phyloP scores from a whole-genome alignment of 2,888 invertebrate species.

The Drosophila emarginata region DNA sequence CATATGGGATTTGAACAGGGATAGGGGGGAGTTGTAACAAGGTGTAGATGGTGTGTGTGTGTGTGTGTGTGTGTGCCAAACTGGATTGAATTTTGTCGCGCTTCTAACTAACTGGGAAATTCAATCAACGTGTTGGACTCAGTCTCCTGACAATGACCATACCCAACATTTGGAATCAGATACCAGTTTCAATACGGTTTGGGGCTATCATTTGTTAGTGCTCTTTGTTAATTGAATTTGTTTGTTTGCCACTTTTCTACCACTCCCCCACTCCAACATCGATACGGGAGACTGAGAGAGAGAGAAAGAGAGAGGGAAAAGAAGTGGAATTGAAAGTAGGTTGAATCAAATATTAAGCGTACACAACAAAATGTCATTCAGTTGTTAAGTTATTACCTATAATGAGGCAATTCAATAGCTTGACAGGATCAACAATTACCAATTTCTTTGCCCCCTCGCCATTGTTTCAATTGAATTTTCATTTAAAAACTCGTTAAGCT shows the following conservation, averaged over 20 bases:
- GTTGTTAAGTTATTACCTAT: slow-evolving; percentile 49
- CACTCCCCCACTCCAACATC: neutral
- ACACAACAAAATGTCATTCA: slow-evolving; percentile 35
- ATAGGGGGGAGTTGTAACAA: neutral
- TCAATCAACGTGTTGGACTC: slow-evolving; percentile 54
- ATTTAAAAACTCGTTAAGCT: slow-evolving; percentile 67
- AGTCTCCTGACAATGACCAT: neutral
- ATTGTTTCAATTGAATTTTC: slow-evolving; percentile 67
- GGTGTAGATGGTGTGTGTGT: neutral
- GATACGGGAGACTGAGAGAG: too few relatives aligned
- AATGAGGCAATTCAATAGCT: slow-evolving; percentile 53
- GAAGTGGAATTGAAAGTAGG: slow-evolving; percentile 18
- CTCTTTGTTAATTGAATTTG: slow-evolving; percentile 69
- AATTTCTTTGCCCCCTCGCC: slow-evolving; percentile 10
- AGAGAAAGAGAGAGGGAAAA: too few relatives aligned
- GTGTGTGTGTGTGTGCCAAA: slow-evolving; percentile 1
- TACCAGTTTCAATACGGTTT: slow-evolving; percentile 17
- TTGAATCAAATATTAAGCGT: slow-evolving; percentile 51
- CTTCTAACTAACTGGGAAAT: slow-evolving; percentile 56
- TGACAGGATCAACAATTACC: slow-evolving; percentile 25
- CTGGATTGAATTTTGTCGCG: slow-evolving; percentile 46
- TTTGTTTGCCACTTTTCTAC: slow-evolving; percentile 35
- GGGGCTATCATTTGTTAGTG: slow-evolving; percentile 47
- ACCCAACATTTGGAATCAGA: neutral
- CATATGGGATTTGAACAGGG: neutral